Percentiles rank a stretch among this genome's conserved stretches.
These are phyloP conservation scores for Grapholita molesta DNA, from an alignment of 1,140 invertebrate species.

Conservation along the genomic window DNA sequence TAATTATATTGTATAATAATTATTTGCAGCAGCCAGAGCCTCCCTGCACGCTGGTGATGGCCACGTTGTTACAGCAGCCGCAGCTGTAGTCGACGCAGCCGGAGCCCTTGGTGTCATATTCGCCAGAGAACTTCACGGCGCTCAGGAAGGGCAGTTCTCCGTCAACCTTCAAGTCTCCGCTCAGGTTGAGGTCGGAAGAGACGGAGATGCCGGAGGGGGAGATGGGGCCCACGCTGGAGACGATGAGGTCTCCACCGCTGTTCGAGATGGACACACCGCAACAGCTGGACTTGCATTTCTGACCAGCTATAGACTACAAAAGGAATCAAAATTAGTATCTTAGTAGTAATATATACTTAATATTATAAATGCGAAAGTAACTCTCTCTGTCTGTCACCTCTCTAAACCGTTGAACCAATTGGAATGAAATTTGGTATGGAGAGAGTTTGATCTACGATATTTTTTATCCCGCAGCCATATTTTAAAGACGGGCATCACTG, in stretches of 20 bases:
- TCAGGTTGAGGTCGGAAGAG: not conserved
- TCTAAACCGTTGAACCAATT: too few species aligned
- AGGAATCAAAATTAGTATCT: too few species aligned
- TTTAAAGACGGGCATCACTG: too few species aligned
- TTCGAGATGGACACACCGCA: not conserved
- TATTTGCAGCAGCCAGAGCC: not conserved
- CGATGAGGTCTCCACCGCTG: not conserved
- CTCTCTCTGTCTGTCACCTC: too few species aligned
- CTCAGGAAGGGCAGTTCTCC: conserved; percentile 6
- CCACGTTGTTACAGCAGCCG: not conserved
- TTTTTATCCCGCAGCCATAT: too few species aligned
- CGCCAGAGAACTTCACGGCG: not conserved
- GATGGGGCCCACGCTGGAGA: conserved; percentile 5
- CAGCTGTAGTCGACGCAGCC: not conserved
- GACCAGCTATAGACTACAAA: too few species aligned
- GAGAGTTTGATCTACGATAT: too few species aligned
- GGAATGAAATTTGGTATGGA: too few species aligned
- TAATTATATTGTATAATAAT: too few species aligned
- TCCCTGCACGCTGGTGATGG: not conserved
- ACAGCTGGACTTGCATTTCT: too few species aligned
- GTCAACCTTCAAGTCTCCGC: not conserved
- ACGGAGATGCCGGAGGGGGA: conserved; percentile 7
- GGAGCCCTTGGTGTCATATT: not conserved
- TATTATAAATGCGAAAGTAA: too few species aligned
- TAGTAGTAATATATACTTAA: too few species aligned